Conservation (phyloP, 2,113 vertebrate species). For the Enhydra lutris region DNA sequence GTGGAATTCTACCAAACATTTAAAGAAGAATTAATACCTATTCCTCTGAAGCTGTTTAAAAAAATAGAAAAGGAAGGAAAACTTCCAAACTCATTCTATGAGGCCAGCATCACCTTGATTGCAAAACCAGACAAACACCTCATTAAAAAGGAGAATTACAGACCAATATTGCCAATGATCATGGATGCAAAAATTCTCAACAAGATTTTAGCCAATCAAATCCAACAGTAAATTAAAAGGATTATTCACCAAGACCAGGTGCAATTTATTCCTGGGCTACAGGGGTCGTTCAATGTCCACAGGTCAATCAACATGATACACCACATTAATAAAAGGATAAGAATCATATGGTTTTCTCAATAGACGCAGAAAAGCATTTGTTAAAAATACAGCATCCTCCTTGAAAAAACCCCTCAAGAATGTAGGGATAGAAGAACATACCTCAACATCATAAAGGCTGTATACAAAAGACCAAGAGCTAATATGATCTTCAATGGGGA, state of each 20-base stretch:
- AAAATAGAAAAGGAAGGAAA: background rate
- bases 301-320: too few species aligned
- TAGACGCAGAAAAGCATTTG: too few species aligned
- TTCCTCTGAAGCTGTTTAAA: background rate
- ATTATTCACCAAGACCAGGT: too few species aligned
- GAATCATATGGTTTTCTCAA: too few species aligned
- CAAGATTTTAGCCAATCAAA: too few species aligned
- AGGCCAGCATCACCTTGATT: background rate
- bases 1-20: background rate
- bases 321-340: too few species aligned
- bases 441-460: background rate
- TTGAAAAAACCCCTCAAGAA: background rate
- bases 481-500: background rate
- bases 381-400: too few species aligned
- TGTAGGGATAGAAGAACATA: background rate
- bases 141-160: background rate
- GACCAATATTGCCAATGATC: background rate
- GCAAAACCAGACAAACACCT: background rate
- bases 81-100: background rate
- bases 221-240: too few species aligned
- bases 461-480: background rate
- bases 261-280: too few species aligned
- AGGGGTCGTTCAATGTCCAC: too few species aligned
- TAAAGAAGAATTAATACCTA: background rate
- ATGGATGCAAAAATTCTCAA: background rate